Percentiles rank a stretch among this genome's conserved stretches.
These are phyloP conservation scores for Dorcus hopei DNA, from an alignment of 2,888 invertebrate genomes.

Conservation along the genomic window DNA sequence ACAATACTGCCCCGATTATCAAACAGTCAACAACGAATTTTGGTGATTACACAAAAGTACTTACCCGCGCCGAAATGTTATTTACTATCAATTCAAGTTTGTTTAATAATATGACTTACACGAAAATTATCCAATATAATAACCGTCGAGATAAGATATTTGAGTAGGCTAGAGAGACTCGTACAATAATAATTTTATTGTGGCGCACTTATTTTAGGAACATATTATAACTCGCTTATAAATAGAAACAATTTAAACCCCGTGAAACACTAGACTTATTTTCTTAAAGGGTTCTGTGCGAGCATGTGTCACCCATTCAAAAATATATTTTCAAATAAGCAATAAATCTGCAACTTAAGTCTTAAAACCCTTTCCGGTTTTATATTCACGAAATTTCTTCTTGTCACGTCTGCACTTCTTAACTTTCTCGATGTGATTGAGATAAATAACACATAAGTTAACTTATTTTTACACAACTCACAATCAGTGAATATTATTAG, in stretches of 20 bases:
- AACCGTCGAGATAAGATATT: not conserved
- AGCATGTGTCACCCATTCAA: constrained; percentile 23
- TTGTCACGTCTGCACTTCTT: constrained; percentile 5
- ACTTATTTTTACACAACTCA: not conserved
- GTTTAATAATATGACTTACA: not conserved
- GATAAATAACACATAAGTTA: not conserved
- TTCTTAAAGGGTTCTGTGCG: constrained; percentile 24
- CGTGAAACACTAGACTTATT: constrained; percentile 21
- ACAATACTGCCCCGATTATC: not conserved
- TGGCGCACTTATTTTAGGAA: constrained; percentile 7
- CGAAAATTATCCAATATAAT: not conserved
- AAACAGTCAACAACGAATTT: not conserved
- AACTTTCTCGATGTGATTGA: not conserved
- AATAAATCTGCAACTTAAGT: constrained; percentile 29
- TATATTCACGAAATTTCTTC: constrained; percentile 19
- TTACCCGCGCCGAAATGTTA: not conserved
- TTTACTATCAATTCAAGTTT: too few relatives aligned
- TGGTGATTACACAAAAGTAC: not conserved
- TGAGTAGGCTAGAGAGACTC: not conserved
- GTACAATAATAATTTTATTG: constrained; percentile 12
- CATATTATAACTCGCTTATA: constrained; percentile 12
- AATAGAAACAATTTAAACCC: constrained; percentile 16
- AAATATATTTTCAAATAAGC: constrained; percentile 27
- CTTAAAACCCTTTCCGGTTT: constrained; percentile 27
- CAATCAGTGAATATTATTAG: too few relatives aligned